These are phyloP conservation scores for Scopus umbretta DNA, from an alignment of 2,113 vertebrate genomes.

Conservation along the genomic window DNA sequence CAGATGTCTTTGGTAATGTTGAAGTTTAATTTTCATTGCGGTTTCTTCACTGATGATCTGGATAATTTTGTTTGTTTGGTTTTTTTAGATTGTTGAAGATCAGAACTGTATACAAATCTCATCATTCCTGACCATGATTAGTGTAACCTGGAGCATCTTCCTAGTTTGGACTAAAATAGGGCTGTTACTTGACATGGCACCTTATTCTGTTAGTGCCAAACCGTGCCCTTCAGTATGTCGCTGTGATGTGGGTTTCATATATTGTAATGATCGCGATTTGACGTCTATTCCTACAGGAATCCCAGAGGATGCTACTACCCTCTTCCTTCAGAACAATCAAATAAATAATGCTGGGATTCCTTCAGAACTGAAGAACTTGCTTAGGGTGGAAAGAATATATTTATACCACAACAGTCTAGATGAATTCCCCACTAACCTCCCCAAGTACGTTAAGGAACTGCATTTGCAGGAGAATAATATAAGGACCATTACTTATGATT, in stretches of 20 bases:
- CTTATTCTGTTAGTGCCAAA: constrained; percentile 82
- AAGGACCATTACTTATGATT: constrained; percentile 92
- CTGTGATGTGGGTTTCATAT: constrained; percentile 96
- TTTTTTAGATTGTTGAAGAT: constrained; percentile 79
- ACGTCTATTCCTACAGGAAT: constrained; percentile 95
- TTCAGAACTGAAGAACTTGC: constrained; percentile 86
- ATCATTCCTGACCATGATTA: constrained; percentile 88
- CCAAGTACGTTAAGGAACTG: constrained; percentile 92
- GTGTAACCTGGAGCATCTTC: constrained; percentile 87
- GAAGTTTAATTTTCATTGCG: constrained; percentile 7
- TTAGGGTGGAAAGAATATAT: constrained; percentile 95
- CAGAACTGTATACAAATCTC: constrained; percentile 74
- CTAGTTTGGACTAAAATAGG: constrained; percentile 90
- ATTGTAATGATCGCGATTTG: constrained; percentile 97
- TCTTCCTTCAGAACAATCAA: constrained; percentile 99
- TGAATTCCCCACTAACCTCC: constrained; percentile 97
- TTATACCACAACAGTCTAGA: constrained; percentile 98
- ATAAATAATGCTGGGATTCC: constrained; percentile 98
- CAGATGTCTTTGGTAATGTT: constrained; percentile 20
- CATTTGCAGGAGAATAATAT: constrained; percentile 99
- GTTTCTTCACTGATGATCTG: constrained; percentile 48
- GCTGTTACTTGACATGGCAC: constrained; percentile 88
- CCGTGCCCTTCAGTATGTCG: constrained; percentile 92
- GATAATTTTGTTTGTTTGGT: constrained; percentile 62
- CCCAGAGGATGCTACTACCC: constrained; percentile 93